phyloP scores from a whole-genome alignment of 2,113 vertebrate genomes.

The Hymenochirus boettgeri region DNA sequence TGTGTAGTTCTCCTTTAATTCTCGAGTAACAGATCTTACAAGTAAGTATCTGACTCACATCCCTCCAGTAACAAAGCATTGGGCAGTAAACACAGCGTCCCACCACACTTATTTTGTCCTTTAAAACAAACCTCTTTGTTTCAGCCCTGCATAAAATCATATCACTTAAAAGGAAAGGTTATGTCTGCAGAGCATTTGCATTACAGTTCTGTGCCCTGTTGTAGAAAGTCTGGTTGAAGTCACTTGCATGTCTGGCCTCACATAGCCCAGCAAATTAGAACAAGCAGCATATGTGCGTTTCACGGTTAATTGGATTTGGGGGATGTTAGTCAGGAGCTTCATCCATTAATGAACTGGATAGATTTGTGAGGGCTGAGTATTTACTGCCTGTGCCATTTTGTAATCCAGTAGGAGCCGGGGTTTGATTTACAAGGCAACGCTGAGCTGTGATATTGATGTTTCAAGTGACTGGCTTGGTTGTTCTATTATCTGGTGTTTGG shows the following conservation, averaged over 20 bases:
- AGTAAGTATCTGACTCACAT: too few relatives aligned
- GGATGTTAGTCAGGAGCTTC: not conserved
- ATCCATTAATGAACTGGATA: slow-evolving; percentile 3
- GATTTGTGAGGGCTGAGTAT: slow-evolving; percentile 5
- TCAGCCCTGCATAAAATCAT: too few relatives aligned
- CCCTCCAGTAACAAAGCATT: too few relatives aligned
- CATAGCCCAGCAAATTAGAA: not conserved
- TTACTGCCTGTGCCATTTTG: slow-evolving; percentile 25
- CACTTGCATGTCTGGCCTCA: not conserved
- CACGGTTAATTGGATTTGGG: slow-evolving; percentile 14
- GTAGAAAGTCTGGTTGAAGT: not conserved
- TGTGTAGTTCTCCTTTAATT: too few relatives aligned
- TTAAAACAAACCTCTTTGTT: too few relatives aligned
- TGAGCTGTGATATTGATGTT: not conserved
- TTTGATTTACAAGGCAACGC: slow-evolving; percentile 19
- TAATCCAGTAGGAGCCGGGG: not conserved
- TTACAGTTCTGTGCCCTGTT: not conserved
- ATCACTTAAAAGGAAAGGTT: too few relatives aligned
- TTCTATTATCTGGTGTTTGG: not conserved
- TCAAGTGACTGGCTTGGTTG: not conserved
- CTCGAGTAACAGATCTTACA: too few relatives aligned
- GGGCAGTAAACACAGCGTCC: too few relatives aligned
- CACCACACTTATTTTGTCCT: too few relatives aligned
- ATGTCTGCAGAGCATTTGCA: not conserved
- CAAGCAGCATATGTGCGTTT: slow-evolving; percentile 15